Evolutionary conservation across 2,797 vertebrate species (phyloP), one percentile per base, ranked within the genome.

Genomic region (Emys orbicularis): DNA sequence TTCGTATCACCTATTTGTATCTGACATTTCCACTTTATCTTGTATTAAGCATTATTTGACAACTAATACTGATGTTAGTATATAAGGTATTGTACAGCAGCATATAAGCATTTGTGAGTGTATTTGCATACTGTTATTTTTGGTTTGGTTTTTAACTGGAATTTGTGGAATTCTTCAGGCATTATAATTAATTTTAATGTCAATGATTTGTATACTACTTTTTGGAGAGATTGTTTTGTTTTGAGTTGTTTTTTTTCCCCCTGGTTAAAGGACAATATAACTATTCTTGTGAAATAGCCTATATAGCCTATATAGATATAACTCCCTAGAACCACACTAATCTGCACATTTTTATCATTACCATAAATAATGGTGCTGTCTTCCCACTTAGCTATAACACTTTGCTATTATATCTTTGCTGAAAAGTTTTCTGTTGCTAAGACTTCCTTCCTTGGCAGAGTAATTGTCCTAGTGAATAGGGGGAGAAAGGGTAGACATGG

Each of bases 151-250:
- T 79, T 79, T 79, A n/a, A 52, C 19, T 52, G 10, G 8, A 25
- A 12, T 4, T 2, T 0, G 0, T 44, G 19, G 47, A 21, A 11
- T 31, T 90, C 81, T 31, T 2, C 0, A 7, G 44, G 27, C 29
- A 4, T 34, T 59, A 1, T 27, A 50, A 0, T 1, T 1, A 34
- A 47, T 11, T 84, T 74, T 34, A 3, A 1, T 54, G 18, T 4
- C 27, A 12, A 16, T 29, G 72, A 2, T n/a, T 77, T 34, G 13
- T 44, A 77, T 29, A 68, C 27, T 81, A 16, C 18, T 9, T 79
- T 44, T 84, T 11, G 15, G 47, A 29, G 3, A 23, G 5, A 21
- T 41, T 41, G 19, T 19, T n/a, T 8, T 68, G 15, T 19, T 68
- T n/a, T 68, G 4, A 19, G 34, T 59, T 59, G 52, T 1, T 37